Percentiles rank a stretch among this genome's conserved stretches.
Evolutionary conservation across 1,140 invertebrate genomes (phyloP).

Genomic region (Heliconius congener): DNA sequence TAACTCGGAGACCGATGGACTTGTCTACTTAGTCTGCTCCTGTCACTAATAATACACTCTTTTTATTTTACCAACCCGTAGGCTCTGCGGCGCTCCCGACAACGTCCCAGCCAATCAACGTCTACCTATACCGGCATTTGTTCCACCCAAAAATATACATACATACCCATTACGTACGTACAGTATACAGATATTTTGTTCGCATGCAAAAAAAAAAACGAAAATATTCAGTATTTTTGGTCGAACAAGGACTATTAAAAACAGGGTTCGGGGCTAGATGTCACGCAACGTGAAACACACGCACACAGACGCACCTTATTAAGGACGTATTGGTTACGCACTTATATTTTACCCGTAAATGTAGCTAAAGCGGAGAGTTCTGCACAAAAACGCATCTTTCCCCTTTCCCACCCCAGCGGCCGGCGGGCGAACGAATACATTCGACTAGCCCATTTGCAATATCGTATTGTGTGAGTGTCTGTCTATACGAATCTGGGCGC

Average conservation of each 20-base stretch:
- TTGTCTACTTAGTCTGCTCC: conserved; percentile 70
- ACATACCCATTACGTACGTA: conserved; percentile 29
- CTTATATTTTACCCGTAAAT: conserved; percentile 75
- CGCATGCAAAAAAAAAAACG: conserved; percentile 31
- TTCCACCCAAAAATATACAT: conserved; percentile 38
- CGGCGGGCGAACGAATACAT: conserved; percentile 77
- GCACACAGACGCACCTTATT: conserved; percentile 50
- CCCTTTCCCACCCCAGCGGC: conserved; percentile 60
- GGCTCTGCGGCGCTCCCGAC: conserved; percentile 35
- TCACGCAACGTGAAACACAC: conserved; percentile 42
- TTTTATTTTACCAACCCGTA: conserved; percentile 61
- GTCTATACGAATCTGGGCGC: conserved; percentile 46
- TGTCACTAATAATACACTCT: conserved; percentile 69
- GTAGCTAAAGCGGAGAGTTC: conserved; percentile 69
- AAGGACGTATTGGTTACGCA: conserved; percentile 71
- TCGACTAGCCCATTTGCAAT: conserved; percentile 80
- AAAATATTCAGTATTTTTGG: conserved; percentile 38
- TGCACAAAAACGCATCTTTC: conserved; percentile 80
- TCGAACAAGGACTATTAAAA: conserved; percentile 43
- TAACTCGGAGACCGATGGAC: conserved; percentile 64
- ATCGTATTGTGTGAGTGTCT: conserved; percentile 75
- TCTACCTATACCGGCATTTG: conserved; percentile 34
- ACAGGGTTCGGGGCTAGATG: conserved; percentile 43
- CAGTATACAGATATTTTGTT: conserved; percentile 25
- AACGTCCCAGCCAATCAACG: conserved; percentile 36